Evolutionary conservation across 2,888 invertebrate species (phyloP), one percentile per base, ranked within the genome.

Genomic region (Caradrina clavipalpis): DNA sequence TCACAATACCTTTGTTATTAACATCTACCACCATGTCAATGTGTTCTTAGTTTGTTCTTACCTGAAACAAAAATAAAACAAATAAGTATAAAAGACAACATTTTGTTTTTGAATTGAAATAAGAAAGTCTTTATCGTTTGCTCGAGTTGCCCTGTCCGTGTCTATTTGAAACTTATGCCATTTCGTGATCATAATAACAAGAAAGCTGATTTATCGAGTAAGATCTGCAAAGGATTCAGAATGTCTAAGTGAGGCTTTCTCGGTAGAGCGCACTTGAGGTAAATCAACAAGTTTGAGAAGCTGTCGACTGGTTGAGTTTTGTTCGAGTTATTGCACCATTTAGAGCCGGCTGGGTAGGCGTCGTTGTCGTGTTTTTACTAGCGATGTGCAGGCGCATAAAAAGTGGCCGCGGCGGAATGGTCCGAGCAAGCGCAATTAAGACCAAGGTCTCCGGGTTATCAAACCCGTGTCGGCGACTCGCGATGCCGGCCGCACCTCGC

Each of bases 371-470:
- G 94, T 95, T 94, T 93, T 94, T 94, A 93, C 94, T 94, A 94
- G 95, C 93, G 93, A 95, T 95, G 93, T 94, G 96, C 96, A 95
- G 92, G 94, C 94, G 92, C 92, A 95, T 95, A 95, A 95, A 95
- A 95, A 95, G 94, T 93, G 93, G 95, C 91, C 95, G 88, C 91
- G 91, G 91, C 91, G 91, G 94, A 95, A 93, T 95, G 94, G 95
- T 93, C 94, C 91, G 93, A 93, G 93, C 93, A 92, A 93, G 92
- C 94, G 95, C 95, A 96, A 96, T 96, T 96, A 96, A 95, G 95
- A 95, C 95, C 95, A 96, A 96, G 96, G 96, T 96, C 96, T 95
- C 89, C 95, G 91, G 96, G 96, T 96, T 96, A 96, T 96, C 96
- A 95, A 96, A 96, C 96, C 90, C 95, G 93, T 91, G 94, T 89